These are phyloP conservation scores for Malurus melanocephalus DNA, from an alignment of 2,113 vertebrate genomes.

Conservation along the genomic window DNA sequence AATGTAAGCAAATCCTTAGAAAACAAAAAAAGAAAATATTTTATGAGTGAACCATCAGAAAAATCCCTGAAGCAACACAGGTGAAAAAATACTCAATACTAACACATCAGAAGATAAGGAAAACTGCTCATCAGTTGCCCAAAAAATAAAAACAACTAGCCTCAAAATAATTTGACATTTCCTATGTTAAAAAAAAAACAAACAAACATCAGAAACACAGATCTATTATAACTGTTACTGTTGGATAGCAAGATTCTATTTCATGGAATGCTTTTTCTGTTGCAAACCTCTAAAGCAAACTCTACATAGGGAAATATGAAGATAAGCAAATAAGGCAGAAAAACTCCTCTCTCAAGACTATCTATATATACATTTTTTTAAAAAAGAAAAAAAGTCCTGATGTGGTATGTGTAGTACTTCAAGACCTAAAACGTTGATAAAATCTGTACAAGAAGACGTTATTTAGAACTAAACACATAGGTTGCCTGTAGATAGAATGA, in stretches of 20 bases:
- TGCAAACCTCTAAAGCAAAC: not conserved
- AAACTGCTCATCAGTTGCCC: not conserved
- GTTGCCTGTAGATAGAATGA: not conserved
- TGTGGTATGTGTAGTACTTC: not conserved
- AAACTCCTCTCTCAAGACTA: not conserved
- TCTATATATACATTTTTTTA: too few relatives aligned
- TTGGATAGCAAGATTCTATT: not conserved
- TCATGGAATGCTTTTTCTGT: not conserved
- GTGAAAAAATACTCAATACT: not conserved
- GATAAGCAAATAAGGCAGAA: not conserved
- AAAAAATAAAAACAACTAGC: not conserved
- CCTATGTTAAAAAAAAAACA: not conserved
- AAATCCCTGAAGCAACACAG: not conserved
- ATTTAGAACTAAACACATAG: not conserved
- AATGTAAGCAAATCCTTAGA: not conserved
- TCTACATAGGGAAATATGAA: accelerated
- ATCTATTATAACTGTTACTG: not conserved
- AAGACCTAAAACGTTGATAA: not conserved
- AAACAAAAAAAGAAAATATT: not conserved
- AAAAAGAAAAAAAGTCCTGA: not conserved
- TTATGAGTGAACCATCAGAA: not conserved
- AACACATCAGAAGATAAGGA: not conserved
- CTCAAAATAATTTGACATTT: not conserved
- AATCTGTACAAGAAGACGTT: accelerated
- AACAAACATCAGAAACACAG: not conserved